Conservation (phyloP, 92 coral and sea anemone genomes). For the Epizoanthus rinbou region DNA sequence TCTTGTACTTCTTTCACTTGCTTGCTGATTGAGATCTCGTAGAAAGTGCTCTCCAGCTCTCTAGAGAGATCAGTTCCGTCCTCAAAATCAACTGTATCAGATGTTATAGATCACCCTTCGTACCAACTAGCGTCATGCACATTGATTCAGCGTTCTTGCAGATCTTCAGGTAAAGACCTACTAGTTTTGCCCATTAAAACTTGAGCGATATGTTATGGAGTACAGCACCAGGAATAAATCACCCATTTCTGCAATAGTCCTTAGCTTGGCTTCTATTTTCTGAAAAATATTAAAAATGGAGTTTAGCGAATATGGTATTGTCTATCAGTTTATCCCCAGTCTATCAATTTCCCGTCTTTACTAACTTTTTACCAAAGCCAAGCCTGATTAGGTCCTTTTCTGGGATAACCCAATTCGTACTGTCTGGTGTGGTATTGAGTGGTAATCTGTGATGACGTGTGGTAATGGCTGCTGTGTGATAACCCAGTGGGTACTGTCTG, state of each 20-base stretch:
- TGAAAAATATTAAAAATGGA: not conserved
- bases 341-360: too few species aligned
- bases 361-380: too few species aligned
- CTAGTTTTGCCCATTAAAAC: constrained; percentile 65
- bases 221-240: constrained; percentile 59
- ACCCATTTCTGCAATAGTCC: constrained; percentile 54
- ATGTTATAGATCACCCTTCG: constrained; percentile 68
- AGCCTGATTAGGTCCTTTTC: too few species aligned
- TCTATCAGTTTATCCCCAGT: too few species aligned
- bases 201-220: constrained; percentile 70
- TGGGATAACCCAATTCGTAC: too few species aligned
- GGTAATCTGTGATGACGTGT: too few species aligned
- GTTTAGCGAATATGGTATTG: too few species aligned
- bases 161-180: constrained; percentile 58
- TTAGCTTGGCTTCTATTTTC: constrained; percentile 65
- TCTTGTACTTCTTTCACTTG: constrained; percentile 64
- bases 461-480: too few species aligned
- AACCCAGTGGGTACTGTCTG: too few species aligned
- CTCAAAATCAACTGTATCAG: constrained; percentile 61
- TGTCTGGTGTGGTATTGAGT: too few species aligned
- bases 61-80: constrained; percentile 61
- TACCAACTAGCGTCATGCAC: constrained; percentile 64
- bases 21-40: constrained; percentile 67
- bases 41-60: constrained; percentile 61
- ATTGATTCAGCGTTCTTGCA: constrained; percentile 52